Conservation (phyloP, 2,113 vertebrate genomes). For the Galbula dea region DNA sequence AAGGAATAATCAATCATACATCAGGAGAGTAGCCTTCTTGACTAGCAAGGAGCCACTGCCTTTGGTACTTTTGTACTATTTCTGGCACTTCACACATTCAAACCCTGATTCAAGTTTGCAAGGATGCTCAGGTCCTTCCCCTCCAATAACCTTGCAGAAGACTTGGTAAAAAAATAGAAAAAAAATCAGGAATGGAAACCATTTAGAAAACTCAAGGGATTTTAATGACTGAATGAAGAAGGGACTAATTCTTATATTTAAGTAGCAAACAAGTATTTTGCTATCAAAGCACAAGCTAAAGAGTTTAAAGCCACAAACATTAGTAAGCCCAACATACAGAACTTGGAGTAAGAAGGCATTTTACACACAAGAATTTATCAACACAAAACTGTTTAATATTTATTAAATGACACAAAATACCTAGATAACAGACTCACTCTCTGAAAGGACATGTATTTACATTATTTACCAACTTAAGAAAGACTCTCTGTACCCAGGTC, state of each 20-base stretch:
- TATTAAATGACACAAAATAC: slow-evolving; percentile 82
- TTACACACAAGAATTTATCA: slow-evolving; percentile 67
- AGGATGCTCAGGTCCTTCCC: not conserved
- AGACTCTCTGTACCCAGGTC: slow-evolving; percentile 71
- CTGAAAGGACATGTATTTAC: slow-evolving; percentile 79
- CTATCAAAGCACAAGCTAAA: slow-evolving; percentile 24
- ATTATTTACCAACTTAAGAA: slow-evolving; percentile 78
- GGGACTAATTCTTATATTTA: slow-evolving; percentile 8
- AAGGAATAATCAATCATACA: not conserved
- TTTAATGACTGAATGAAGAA: slow-evolving; percentile 47
- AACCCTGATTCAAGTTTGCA: accelerated
- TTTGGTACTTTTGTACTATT: not conserved
- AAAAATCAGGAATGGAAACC: slow-evolving; percentile 41
- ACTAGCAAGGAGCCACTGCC: not conserved
- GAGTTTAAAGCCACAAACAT: slow-evolving; percentile 39
- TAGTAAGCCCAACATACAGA: slow-evolving; percentile 35
- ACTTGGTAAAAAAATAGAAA: not conserved
- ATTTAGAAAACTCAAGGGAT: slow-evolving; percentile 60
- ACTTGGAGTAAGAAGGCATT: slow-evolving; percentile 35
- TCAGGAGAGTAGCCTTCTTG: not conserved
- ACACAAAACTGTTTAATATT: slow-evolving; percentile 78
- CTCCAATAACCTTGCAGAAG: not conserved
- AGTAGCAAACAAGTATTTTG: slow-evolving; percentile 43
- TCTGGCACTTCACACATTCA: not conserved
- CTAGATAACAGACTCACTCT: slow-evolving; percentile 76